These are phyloP conservation scores for Chanos chanos DNA, from an alignment of 2,797 vertebrate genomes.

Conservation along the genomic window DNA sequence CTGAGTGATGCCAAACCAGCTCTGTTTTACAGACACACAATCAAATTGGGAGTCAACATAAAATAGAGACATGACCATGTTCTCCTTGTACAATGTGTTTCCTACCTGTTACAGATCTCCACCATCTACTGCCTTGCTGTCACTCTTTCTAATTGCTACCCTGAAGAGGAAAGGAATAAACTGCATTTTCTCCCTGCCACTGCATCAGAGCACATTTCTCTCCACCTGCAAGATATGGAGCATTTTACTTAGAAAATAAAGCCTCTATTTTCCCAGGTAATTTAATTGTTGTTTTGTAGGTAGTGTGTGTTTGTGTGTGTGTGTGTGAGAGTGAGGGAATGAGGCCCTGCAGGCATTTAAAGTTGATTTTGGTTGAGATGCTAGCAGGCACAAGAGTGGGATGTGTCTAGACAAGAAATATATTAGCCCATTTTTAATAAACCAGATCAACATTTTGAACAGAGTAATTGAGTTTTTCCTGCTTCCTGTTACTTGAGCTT, in stretches of 20 bases:
- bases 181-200: constrained; percentile 15
- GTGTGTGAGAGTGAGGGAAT: not conserved
- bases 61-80: not conserved
- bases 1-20: no score
- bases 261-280: constrained; percentile 8
- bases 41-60: no score
- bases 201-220: not conserved
- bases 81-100: not conserved
- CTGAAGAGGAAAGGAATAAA: constrained; percentile 17
- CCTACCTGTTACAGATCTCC: constrained; percentile 7
- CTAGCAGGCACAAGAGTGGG: constrained; percentile 57
- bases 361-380: constrained; percentile 60
- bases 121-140: constrained; percentile 1
- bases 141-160: constrained; percentile 14
- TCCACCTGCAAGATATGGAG: constrained; percentile 12
- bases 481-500: constrained; percentile 53
- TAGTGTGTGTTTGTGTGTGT: constrained; percentile 2
- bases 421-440: constrained; percentile 62
- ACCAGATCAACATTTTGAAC: constrained; percentile 40
- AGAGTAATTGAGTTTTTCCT: constrained; percentile 63
- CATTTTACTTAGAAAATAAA: constrained; percentile 23
- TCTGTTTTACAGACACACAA: no score
- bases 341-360: constrained; percentile 54
- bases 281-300: constrained; percentile 6
- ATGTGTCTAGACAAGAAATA: constrained; percentile 67